Evolutionary conservation across 2,797 vertebrate genomes (phyloP), one percentile per base, ranked within the genome.

Genomic region (Rhinichthys osculus): DNA sequence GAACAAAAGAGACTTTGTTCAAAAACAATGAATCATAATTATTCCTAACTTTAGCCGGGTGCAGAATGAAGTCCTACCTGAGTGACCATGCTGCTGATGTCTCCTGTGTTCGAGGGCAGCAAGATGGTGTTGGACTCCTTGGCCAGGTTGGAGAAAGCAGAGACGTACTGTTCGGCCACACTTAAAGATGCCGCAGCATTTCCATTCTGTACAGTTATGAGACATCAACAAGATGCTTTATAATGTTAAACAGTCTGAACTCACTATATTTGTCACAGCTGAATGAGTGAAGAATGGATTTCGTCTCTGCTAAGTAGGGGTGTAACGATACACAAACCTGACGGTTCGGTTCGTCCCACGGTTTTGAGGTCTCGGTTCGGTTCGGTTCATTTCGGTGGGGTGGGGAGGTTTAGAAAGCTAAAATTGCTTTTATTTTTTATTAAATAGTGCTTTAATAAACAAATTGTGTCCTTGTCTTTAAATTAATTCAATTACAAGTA

Each of bases 61-160:
- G 13, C 59, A 62, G 35, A 27, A 35, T 0, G 3, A 17, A 62
- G 33, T 90, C 94, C 88, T 90, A 99, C 98, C 97, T 99, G 98
- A 14, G 97, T 91, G 7, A 99, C 98, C 98, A 99, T 99, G 77
- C 94, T 95, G 64, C 95, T 96, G 85, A 99, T 86, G 30, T 99
- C 98, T 0, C 97, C 96, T 0, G 97, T 92, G 84, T 96, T 98
- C 42, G 97, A 92, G 0, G 98, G 98, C 88, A 99, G 95, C 7
- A 99, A 94, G 87, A 99, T 77, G 0, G 98, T 99, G 94, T 98
- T 99, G 88, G 96, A 95, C 88, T 98, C 96, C 91, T 99, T 98
- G 80, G 98, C 98, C 81, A 99, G 95, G 83, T 98, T 97, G 86
- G 97, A 97, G 95, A 99, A 99, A 0, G 98, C 98, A 0, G 89